Percentiles rank a stretch among this genome's conserved stretches.
Evolutionary conservation across 2,888 invertebrate species (phyloP).

Genomic region (Camptogramma bilineatum): DNA sequence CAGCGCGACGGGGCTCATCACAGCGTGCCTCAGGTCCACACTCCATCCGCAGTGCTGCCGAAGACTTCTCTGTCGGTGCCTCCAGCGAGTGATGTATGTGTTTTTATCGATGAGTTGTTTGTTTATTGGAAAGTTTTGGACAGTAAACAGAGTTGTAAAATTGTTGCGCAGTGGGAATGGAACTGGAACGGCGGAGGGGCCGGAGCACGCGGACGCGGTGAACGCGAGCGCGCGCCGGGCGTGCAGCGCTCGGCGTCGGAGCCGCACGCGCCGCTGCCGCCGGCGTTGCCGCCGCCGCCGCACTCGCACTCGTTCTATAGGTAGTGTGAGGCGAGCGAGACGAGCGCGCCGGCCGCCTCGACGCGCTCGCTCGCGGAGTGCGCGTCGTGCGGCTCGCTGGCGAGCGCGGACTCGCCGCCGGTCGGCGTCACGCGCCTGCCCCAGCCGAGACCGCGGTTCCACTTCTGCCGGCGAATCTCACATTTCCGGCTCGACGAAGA

Average conservation of each 20-base stretch:
- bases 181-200: slow-evolving; percentile 71
- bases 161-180: slow-evolving; percentile 72
- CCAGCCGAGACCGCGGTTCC: slow-evolving; percentile 68
- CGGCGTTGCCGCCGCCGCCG: slow-evolving; percentile 79
- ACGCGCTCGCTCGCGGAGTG: slow-evolving; percentile 83
- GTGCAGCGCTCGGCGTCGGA: slow-evolving; percentile 87
- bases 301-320: slow-evolving; percentile 84
- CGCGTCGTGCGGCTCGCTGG: slow-evolving; percentile 77
- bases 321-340: slow-evolving; percentile 83
- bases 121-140: not conserved
- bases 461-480: slow-evolving; percentile 77
- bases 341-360: slow-evolving; percentile 77
- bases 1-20: slow-evolving; percentile 68
- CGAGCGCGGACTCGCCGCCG: slow-evolving; percentile 50
- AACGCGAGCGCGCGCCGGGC: slow-evolving; percentile 78
- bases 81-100: slow-evolving; percentile 67
- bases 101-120: not conserved
- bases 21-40: slow-evolving; percentile 67
- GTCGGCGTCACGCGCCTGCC: slow-evolving; percentile 54
- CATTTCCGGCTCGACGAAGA: slow-evolving; percentile 70
- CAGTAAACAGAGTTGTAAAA: slow-evolving; percentile 4
- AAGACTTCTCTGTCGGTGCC: slow-evolving; percentile 78
- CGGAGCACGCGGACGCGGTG: slow-evolving; percentile 59
- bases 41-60: slow-evolving; percentile 71
- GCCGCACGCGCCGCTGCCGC: slow-evolving; percentile 85